Evolutionary conservation across 2,888 invertebrate genomes (phyloP).

Genomic region (Exocentrus adspersus): DNA sequence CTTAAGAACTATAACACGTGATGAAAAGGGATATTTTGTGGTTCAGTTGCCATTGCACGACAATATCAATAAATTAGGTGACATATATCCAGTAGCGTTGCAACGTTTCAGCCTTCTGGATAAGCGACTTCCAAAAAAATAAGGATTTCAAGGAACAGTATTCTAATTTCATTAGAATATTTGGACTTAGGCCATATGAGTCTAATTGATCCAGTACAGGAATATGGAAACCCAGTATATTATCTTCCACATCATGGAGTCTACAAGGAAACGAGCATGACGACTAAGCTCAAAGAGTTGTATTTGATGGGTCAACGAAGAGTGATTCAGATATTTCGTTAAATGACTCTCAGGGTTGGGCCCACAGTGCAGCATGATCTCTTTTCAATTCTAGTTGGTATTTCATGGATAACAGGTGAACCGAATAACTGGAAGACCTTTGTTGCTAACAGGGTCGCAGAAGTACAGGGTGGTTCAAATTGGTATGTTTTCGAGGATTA

Average conservation of each 20-base stretch:
- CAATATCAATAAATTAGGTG: conserved; percentile 23
- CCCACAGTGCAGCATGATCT: conserved; percentile 29
- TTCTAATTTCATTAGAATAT: conserved; percentile 38
- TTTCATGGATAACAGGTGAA: conserved; percentile 45
- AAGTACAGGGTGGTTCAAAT: conserved; percentile 44
- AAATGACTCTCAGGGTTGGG: conserved; percentile 32
- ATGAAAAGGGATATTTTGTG: conserved; percentile 34
- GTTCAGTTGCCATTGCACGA: conserved; percentile 33
- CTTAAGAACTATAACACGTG: background rate
- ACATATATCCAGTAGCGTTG: conserved; percentile 23
- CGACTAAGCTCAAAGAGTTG: conserved; percentile 31
- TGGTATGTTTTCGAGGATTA: too few relatives aligned
- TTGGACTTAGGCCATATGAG: conserved; percentile 33
- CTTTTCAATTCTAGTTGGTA: conserved; percentile 29
- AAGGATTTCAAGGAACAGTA: conserved; percentile 23
- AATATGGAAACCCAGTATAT: background rate
- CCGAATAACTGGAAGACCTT: conserved; percentile 44
- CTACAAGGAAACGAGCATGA: conserved; percentile 21
- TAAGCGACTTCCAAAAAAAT: conserved; percentile 24
- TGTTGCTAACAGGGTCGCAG: conserved; percentile 41
- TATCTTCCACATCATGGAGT: conserved; percentile 25
- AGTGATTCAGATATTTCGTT: conserved; percentile 26
- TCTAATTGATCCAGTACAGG: too few relatives aligned
- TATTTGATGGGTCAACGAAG: conserved; percentile 34
- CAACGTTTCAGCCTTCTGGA: conserved; percentile 31